Conservation (phyloP, 2,797 vertebrate genomes). For the Diceros bicornis region DNA sequence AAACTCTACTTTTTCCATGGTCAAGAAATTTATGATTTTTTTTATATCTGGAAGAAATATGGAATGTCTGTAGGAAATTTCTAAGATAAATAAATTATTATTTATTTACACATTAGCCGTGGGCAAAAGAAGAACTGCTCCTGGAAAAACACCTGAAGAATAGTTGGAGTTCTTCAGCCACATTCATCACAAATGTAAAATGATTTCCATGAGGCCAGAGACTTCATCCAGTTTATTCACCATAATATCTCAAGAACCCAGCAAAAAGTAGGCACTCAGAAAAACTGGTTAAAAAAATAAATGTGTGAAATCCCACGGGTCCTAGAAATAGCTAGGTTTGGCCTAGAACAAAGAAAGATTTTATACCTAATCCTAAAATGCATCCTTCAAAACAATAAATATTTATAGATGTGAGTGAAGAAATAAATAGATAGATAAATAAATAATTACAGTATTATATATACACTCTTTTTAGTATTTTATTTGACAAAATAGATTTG, state of each 20-base stretch:
- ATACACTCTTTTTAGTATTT: background rate
- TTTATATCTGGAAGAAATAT: constrained; percentile 24
- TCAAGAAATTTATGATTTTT: background rate
- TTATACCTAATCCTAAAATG: constrained; percentile 1
- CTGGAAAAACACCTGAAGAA: background rate
- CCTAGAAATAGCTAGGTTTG: background rate
- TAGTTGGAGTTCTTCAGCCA: background rate
- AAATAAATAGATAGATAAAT: constrained; percentile 12
- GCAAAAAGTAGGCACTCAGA: background rate
- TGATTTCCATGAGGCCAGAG: constrained; percentile 8
- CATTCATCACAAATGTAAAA: constrained; percentile 30
- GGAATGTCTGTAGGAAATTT: background rate
- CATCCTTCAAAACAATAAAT: constrained; percentile 31
- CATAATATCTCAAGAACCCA: background rate
- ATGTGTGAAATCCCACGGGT: background rate
- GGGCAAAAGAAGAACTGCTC: background rate
- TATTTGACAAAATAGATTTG: constrained; percentile 27
- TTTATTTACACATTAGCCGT: background rate
- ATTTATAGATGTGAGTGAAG: background rate
- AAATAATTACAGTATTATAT: constrained; percentile 7
- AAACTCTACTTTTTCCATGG: background rate
- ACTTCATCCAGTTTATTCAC: background rate
- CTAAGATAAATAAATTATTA: background rate
- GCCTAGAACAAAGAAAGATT: background rate
- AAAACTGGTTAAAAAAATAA: background rate